phyloP scores from a whole-genome alignment of 2,797 vertebrate genomes.

The Sebastes cheni region DNA sequence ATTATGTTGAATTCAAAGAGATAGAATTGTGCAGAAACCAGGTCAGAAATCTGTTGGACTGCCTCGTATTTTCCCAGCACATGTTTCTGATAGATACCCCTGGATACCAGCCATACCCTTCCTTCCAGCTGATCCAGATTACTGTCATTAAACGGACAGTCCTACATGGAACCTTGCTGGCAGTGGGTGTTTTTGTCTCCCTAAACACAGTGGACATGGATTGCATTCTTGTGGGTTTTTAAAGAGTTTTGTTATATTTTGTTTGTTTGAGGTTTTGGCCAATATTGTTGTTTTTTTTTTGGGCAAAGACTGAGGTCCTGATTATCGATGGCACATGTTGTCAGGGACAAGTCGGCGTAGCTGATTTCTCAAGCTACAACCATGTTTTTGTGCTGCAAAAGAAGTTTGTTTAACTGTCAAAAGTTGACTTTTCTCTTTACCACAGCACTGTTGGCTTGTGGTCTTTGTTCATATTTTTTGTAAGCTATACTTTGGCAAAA shows the following conservation, averaged over 20 bases:
- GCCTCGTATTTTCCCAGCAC: constrained; percentile 42
- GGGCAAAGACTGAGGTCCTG: constrained; percentile 12
- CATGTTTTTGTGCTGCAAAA: not conserved
- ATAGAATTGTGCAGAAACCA: not conserved
- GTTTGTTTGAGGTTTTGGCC: constrained; percentile 19
- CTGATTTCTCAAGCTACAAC: not conserved
- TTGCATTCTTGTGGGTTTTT: constrained; percentile 53
- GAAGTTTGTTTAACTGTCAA: constrained; percentile 1
- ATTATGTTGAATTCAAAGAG: not conserved
- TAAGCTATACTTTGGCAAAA: not conserved
- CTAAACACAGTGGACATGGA: constrained; percentile 46
- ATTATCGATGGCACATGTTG: constrained; percentile 37
- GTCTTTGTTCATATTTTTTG: not conserved
- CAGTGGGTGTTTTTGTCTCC: constrained; percentile 24
- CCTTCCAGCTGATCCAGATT: constrained; percentile 56
- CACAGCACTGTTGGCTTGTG: not conserved
- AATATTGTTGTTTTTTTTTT: constrained; percentile 13
- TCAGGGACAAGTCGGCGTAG: not conserved
- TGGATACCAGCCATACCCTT: constrained; percentile 54
- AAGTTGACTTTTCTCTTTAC: not conserved
- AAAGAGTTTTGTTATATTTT: constrained; percentile 41
- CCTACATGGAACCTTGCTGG: constrained; percentile 25
- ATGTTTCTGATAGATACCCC: constrained; percentile 60
- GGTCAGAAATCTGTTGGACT: constrained; percentile 31
- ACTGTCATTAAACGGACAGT: constrained; percentile 40